Conservation (phyloP, 2,113 vertebrate species). For the Dissostichus mawsoni region DNA sequence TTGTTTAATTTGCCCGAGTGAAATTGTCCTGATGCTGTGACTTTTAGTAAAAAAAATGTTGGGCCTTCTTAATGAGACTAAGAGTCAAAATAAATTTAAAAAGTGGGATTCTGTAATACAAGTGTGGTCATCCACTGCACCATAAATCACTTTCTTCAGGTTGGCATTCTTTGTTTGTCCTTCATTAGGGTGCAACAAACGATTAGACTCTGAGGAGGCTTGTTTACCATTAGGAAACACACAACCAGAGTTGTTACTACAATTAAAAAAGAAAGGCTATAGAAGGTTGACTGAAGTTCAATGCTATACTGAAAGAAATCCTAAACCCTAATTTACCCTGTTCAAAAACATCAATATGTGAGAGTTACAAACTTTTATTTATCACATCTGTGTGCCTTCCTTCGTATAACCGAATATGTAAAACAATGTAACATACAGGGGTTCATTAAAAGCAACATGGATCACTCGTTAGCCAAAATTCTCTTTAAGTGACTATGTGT, state of each 20-base stretch:
- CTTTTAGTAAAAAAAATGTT: too few relatives aligned
- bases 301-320: neutral
- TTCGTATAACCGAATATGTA: neutral
- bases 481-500: neutral
- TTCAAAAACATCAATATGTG: neutral
- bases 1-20: neutral
- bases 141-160: constrained; percentile 1
- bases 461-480: too few relatives aligned
- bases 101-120: constrained; percentile 4
- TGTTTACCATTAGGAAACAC: constrained; percentile 25
- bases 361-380: neutral
- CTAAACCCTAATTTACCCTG: neutral
- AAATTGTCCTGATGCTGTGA: neutral
- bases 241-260: neutral
- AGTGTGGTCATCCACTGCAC: neutral
- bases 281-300: neutral
- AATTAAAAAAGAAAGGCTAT: neutral
- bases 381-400: neutral
- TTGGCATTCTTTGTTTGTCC: constrained; percentile 4
- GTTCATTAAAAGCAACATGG: too few relatives aligned
- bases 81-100: neutral
- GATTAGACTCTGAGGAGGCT: constrained; percentile 20
- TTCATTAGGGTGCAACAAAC: constrained; percentile 26
- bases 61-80: neutral
- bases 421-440: too few relatives aligned